A percentile compares a stretch with the other conserved stretches of the same genome.
Evolutionary conservation across 2,888 invertebrate genomes (phyloP).

Genomic region (Dryococelus australis): DNA sequence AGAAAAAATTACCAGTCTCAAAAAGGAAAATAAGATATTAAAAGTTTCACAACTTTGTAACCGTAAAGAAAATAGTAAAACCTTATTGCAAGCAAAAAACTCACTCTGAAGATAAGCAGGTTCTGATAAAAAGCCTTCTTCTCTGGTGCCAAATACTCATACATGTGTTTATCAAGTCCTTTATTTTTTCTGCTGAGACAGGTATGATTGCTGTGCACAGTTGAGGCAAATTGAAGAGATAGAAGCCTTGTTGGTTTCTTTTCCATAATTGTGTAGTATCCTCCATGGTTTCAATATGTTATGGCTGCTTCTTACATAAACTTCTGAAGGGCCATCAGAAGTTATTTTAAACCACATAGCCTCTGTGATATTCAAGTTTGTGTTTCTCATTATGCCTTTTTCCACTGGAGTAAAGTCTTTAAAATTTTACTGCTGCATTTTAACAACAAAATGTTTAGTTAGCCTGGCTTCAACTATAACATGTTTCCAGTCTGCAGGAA

Average conservation of each 20-base stretch:
- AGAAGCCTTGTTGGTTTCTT: neutral
- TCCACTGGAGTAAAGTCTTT: neutral
- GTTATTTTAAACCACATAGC: neutral
- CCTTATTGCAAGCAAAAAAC: neutral
- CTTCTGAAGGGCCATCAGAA: neutral
- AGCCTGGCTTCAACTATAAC: neutral
- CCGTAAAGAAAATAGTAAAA: neutral
- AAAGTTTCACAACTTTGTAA: neutral
- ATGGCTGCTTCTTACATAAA: neutral
- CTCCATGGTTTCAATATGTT: neutral
- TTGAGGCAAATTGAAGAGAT: slow-evolving; percentile 5
- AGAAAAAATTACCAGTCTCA: neutral
- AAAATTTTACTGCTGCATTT: neutral
- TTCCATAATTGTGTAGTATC: neutral
- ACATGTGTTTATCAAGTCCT: neutral
- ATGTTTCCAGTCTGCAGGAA: neutral
- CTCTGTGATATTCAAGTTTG: neutral
- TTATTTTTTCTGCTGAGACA: neutral
- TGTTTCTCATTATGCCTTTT: neutral
- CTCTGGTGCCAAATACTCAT: neutral
- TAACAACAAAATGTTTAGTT: neutral
- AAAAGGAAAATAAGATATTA: no score
- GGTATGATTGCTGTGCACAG: neutral
- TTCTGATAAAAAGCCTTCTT: slow-evolving; percentile 7
- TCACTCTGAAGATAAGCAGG: neutral